Conservation (phyloP, 2,113 vertebrate species). For the Emydocephalus ijimae region DNA sequence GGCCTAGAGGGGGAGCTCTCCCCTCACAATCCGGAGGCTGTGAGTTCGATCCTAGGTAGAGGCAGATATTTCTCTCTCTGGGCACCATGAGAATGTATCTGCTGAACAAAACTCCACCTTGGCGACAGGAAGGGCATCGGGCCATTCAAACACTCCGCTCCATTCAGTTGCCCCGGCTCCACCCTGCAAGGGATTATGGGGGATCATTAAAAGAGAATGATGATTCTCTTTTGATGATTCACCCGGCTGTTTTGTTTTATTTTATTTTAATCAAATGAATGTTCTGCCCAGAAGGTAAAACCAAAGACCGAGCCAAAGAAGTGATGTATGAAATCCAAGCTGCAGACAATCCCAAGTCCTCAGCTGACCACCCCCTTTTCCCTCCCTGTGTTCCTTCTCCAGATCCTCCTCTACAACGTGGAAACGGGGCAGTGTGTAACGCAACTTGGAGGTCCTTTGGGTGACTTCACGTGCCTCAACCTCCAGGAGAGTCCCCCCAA, state of each 20-base stretch:
- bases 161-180: too few species aligned
- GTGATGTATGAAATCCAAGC: neutral
- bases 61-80: too few species aligned
- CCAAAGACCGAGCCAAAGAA: neutral
- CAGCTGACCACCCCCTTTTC: neutral
- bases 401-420: constrained; percentile 89
- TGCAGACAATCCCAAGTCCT: neutral
- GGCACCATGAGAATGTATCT: too few species aligned
- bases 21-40: too few species aligned
- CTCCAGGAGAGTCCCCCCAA: constrained; percentile 78
- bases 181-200: too few species aligned
- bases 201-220: too few species aligned
- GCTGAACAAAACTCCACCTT: too few species aligned
- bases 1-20: too few species aligned
- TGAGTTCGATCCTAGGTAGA: too few species aligned
- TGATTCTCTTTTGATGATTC: neutral
- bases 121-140: too few species aligned
- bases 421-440: constrained; percentile 79
- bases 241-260: neutral
- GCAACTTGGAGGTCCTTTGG: constrained; percentile 79
- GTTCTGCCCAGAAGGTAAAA: neutral
- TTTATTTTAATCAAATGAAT: neutral
- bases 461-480: constrained; percentile 90
- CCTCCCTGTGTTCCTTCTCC: constrained; percentile 24
- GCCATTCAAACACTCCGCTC: too few species aligned